Evolutionary conservation across 2,888 invertebrate species (phyloP).

Genomic region (Drosophila pseudotalamancana): DNA sequence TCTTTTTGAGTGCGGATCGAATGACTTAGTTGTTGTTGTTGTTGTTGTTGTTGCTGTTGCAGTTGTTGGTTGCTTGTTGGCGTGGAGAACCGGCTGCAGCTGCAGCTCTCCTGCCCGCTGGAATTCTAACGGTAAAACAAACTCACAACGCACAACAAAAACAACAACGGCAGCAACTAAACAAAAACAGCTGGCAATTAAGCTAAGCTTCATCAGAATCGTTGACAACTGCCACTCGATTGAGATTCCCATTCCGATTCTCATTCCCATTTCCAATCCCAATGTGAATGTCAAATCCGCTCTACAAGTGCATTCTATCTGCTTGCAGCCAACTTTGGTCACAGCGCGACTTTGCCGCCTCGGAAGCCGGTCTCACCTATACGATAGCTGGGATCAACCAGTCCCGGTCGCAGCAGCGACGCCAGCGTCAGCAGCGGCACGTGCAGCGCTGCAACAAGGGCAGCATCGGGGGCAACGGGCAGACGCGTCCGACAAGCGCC

Average conservation of each 20-base stretch:
- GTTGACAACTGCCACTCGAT: constrained; percentile 45
- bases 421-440: constrained; percentile 70
- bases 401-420: constrained; percentile 63
- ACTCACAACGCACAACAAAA: constrained; percentile 28
- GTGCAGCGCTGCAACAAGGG: constrained; percentile 67
- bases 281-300: constrained; percentile 22
- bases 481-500: constrained; percentile 60
- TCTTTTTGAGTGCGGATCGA: constrained; percentile 47
- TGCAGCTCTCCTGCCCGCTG: constrained; percentile 50
- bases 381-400: constrained; percentile 81
- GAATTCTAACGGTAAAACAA: constrained; percentile 74
- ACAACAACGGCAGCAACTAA: constrained; percentile 23
- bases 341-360: constrained; percentile 82
- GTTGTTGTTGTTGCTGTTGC: constrained; percentile 28
- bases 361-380: constrained; percentile 83
- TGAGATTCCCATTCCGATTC: constrained; percentile 16
- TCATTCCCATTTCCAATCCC: too few relatives aligned
- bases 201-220: constrained; percentile 26
- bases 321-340: constrained; percentile 76
- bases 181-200: constrained; percentile 45
- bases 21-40: constrained; percentile 43
- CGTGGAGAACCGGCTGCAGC: constrained; percentile 44
- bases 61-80: constrained; percentile 23
- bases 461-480: constrained; percentile 42
- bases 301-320: not conserved